A percentile compares a stretch with the other conserved stretches of the same genome.
Evolutionary conservation across 92 coral and sea anemone species (phyloP).

Genomic region (Porites rus): DNA sequence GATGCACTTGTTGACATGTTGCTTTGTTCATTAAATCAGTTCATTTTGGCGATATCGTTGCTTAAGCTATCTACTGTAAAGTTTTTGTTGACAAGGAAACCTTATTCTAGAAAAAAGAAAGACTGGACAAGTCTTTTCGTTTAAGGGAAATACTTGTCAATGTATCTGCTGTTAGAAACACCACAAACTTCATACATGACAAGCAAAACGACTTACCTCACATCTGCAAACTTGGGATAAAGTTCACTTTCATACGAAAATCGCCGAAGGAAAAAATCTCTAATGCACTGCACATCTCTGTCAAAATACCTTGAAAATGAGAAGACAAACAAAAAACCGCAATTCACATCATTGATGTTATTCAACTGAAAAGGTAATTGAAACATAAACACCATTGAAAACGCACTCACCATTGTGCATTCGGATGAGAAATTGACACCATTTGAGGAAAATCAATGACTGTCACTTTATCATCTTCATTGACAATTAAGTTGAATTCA

Average conservation of each 20-base stretch:
- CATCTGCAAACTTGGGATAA: conserved; percentile 88
- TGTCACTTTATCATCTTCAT: conserved; percentile 88
- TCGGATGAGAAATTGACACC: conserved; percentile 97
- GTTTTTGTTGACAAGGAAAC: no score
- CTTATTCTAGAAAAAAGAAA: no score
- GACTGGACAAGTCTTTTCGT: no score
- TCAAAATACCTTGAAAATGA: conserved; percentile 87
- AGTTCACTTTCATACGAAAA: conserved; percentile 91
- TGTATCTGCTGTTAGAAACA: no score
- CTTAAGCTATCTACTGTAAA: no score
- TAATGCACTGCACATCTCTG: conserved; percentile 95
- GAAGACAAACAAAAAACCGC: neutral
- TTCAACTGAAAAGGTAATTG: neutral
- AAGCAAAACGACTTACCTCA: conserved; percentile 70
- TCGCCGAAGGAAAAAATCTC: conserved; percentile 89
- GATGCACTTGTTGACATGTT: no score
- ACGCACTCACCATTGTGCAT: conserved; percentile 91
- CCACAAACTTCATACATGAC: neutral
- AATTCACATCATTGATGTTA: neutral
- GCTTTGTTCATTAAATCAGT: no score
- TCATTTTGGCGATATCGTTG: no score
- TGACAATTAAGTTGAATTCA: conserved; percentile 91
- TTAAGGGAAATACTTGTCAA: no score
- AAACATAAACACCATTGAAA: neutral
- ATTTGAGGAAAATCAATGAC: conserved; percentile 98